Base-by-base conservation (phyloP, 2,113 vertebrate species). In the Puffinus mauretanicus region DNA sequence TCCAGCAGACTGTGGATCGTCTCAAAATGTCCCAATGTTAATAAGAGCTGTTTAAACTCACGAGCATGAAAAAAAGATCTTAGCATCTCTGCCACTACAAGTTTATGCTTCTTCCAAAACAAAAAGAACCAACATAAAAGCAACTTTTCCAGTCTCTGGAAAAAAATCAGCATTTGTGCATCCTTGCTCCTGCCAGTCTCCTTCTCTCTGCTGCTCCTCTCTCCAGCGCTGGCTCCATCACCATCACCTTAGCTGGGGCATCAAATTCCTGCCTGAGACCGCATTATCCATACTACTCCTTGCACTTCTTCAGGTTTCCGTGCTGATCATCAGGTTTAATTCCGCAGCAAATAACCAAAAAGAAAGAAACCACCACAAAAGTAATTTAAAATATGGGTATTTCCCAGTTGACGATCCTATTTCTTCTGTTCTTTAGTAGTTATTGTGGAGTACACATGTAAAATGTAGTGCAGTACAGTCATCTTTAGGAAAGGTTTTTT, bases 371-470 rank as follows among this genome's bases (percentile, higher is more conserved):
- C 25, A 57, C 10, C 11, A 12, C 10, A 22, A 13, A 38, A 64
- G 10, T 29, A 0, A 19, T n/a, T 32, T 20, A 42, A 88, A 77
- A 62, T 17, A 26, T 0, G 4, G 19, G 8, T 5, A 25, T 64
- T 80, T 54, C 17, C 40, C 32, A 24, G n/a, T 1, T 40, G 14
- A 27, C n/a, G 46, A 40, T 26, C 13, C 4, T 25, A 18, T 67
- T 60, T 54, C n/a, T 55, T 40, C 20, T 60, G 8, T 12, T 61
- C 18, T 20, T 57, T 7, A 29, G 6, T 9, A 40, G 16, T 25
- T 77, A 29, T 1, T 5, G 13, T 4, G 29, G 18, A 72, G 27
- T 5, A 38, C 11, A 49, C 20, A 19, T 49, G 16, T 30, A 34
- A 58, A 67, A 24, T 8, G 6, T 3, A 51, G 29, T 19, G 25